Evolutionary conservation across 2,113 vertebrate species (phyloP).

Genomic region (Oncorhynchus nerka): DNA sequence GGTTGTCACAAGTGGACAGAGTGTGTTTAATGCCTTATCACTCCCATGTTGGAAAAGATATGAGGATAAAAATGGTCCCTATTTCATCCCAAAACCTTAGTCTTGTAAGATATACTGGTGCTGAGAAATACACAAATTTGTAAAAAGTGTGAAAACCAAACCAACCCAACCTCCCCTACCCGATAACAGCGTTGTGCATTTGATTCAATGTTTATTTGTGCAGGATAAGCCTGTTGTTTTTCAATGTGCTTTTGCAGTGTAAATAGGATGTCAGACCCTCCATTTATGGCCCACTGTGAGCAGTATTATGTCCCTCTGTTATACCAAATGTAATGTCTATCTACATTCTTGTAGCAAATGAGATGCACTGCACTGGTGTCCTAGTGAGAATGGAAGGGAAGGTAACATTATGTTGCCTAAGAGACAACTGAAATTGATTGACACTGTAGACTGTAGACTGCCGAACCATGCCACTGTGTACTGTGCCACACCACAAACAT

Average conservation of each 20-base stretch:
- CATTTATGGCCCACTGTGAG: neutral
- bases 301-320: neutral
- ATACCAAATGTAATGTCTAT: neutral
- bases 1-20: no score
- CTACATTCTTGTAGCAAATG: neutral
- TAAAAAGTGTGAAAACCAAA: no score
- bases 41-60: no score
- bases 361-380: neutral
- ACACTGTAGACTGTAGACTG: neutral
- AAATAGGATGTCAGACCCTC: neutral
- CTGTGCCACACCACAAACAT: neutral
- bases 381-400: neutral
- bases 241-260: neutral
- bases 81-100: no score
- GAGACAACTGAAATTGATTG: slow-evolving; percentile 14
- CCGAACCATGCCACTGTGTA: neutral
- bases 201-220: neutral
- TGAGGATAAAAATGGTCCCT: no score
- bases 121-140: no score
- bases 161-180: no score
- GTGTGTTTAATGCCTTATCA: no score
- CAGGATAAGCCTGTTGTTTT: neutral
- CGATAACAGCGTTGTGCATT: neutral
- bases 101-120: no score
- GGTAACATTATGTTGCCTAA: slow-evolving; percentile 20